Conservation (phyloP, 2,888 invertebrate genomes). For the Leucophora obtusa region DNA sequence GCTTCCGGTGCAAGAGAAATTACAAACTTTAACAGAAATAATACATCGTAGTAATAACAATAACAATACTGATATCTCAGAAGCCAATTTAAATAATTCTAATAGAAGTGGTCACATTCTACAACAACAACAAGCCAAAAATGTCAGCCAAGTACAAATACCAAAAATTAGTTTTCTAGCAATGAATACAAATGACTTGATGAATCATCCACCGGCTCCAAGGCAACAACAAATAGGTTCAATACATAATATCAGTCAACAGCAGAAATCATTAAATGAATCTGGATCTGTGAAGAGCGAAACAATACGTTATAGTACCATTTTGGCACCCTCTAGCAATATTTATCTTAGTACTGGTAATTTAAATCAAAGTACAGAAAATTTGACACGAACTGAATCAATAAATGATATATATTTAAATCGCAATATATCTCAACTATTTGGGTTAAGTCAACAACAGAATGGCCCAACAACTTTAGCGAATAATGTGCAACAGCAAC, state of each 20-base stretch:
- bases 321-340: conserved; percentile 67
- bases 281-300: conserved; percentile 66
- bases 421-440: conserved; percentile 75
- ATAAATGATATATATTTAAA: conserved; percentile 77
- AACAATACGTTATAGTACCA: conserved; percentile 68
- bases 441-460: conserved; percentile 68
- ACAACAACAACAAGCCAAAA: conserved; percentile 52
- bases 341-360: conserved; percentile 66
- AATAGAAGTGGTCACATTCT: conserved; percentile 55
- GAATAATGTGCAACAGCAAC: conserved; percentile 52
- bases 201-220: conserved; percentile 20
- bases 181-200: conserved; percentile 66
- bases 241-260: conserved; percentile 9
- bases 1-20: conserved; percentile 76
- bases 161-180: conserved; percentile 72
- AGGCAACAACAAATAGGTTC: conserved; percentile 8
- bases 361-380: conserved; percentile 66
- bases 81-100: conserved; percentile 56
- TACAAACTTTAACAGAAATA: conserved; percentile 72
- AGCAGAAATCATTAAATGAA: conserved; percentile 57
- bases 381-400: conserved; percentile 69
- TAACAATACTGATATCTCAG: conserved; percentile 62
- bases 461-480: conserved; percentile 37
- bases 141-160: conserved; percentile 68
- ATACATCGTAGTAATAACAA: conserved; percentile 69